phyloP scores from a whole-genome alignment of 1,140 invertebrate species.

The Magallana angulata region DNA sequence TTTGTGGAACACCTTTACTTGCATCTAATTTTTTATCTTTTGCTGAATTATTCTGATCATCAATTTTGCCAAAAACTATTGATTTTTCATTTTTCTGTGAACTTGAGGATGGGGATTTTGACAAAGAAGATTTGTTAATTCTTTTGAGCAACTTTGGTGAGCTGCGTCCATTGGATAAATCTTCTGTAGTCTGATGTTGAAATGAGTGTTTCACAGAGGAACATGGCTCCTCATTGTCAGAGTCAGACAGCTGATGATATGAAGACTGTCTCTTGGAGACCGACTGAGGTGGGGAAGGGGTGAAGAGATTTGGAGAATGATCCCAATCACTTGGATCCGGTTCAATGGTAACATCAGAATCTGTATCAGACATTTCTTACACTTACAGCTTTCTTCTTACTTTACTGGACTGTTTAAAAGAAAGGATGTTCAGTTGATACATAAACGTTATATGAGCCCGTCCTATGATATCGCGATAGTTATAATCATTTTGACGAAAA shows the following conservation, averaged over 20 bases:
- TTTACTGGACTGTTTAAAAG: too few species aligned
- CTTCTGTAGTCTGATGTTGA: not conserved
- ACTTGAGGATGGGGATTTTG: slow-evolving; percentile 7
- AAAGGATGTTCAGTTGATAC: too few species aligned
- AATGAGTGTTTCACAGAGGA: slow-evolving; percentile 11
- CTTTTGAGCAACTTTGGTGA: slow-evolving; percentile 23
- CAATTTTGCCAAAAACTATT: not conserved
- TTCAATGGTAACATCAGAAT: slow-evolving; percentile 52
- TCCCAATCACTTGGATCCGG: slow-evolving; percentile 47
- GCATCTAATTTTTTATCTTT: slow-evolving; percentile 22
- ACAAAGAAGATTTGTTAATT: not conserved
- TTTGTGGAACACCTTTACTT: not conserved
- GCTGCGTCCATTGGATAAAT: not conserved
- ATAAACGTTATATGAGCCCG: too few species aligned
- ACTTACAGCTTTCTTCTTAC: too few species aligned
- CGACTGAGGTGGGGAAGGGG: not conserved
- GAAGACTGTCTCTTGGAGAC: slow-evolving; percentile 22
- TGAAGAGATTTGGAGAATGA: slow-evolving; percentile 2
- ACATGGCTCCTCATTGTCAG: slow-evolving; percentile 50
- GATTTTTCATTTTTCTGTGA: not conserved
- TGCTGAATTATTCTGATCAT: slow-evolving; percentile 13
- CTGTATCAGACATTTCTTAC: slow-evolving; percentile 46
- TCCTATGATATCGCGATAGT: too few species aligned
- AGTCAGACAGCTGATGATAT: slow-evolving; percentile 54
- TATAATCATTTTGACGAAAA: too few species aligned